These are phyloP conservation scores for Axea sp. DNA, from an alignment of 2,888 invertebrate genomes.

Conservation along the genomic window DNA sequence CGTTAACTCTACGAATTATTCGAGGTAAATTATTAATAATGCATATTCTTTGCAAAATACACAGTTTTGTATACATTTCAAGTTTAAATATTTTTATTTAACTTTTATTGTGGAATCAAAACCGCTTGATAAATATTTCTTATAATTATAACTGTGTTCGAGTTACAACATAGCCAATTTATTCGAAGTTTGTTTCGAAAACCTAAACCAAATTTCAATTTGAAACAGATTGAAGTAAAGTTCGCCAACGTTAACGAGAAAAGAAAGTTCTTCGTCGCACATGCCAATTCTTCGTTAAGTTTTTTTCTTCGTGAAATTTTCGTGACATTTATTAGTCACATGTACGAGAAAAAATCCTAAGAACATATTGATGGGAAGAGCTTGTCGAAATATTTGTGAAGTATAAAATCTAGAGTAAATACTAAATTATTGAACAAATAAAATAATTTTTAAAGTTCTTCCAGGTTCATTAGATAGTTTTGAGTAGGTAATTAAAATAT, in stretches of 20 bases:
- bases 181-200: constrained; percentile 10
- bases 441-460: no score
- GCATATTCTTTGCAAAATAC: no score
- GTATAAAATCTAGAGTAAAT: no score
- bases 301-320: constrained; percentile 19
- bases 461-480: no score
- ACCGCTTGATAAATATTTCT: neutral
- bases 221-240: constrained; percentile 48
- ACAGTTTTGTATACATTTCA: no score
- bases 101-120: neutral
- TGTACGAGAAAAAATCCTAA: constrained; percentile 9
- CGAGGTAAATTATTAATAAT: constrained; percentile 2
- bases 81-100: no score
- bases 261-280: constrained; percentile 49
- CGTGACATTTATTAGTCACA: constrained; percentile 39
- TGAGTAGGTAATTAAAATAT: no score
- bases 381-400: constrained; percentile 17
- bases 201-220: constrained; percentile 49
- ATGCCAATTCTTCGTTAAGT: constrained; percentile 42
- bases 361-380: neutral
- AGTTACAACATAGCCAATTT: constrained; percentile 32
- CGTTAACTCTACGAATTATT: no score
- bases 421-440: no score
- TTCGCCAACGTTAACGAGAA: constrained; percentile 45
- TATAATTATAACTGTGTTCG: constrained; percentile 10